A percentile compares a stretch with the other conserved stretches of the same genome.
Evolutionary conservation across 2,888 invertebrate species (phyloP).

Genomic region (Pharmacophagus antenor): DNA sequence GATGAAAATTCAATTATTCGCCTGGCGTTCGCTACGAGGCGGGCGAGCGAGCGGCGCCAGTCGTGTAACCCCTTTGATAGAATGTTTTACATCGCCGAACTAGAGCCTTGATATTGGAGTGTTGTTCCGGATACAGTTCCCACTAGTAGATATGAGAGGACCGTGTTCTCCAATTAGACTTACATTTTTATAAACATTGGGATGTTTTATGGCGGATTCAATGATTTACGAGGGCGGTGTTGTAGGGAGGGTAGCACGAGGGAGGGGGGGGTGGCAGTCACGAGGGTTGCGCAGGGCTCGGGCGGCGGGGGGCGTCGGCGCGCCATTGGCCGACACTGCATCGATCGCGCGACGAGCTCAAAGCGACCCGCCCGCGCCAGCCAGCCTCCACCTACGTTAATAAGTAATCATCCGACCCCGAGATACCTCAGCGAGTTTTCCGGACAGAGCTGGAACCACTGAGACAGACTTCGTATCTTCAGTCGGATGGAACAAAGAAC

Average conservation of each 20-base stretch:
- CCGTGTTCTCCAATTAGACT: slow-evolving; percentile 77
- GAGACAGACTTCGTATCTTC: slow-evolving; percentile 73
- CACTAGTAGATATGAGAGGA: slow-evolving; percentile 66
- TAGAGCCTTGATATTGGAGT: slow-evolving; percentile 47
- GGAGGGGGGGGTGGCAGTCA: slow-evolving; percentile 49
- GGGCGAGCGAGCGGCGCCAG: slow-evolving; percentile 59
- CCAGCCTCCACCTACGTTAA: slow-evolving; percentile 81
- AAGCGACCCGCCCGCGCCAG: slow-evolving; percentile 75
- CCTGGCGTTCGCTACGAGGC: slow-evolving; percentile 61
- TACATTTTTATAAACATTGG: slow-evolving; percentile 79
- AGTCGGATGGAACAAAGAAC: slow-evolving; percentile 74
- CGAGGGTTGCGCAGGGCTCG: slow-evolving; percentile 68
- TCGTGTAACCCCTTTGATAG: slow-evolving; percentile 65
- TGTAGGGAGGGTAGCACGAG: slow-evolving; percentile 57
- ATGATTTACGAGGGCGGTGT: slow-evolving; percentile 80
- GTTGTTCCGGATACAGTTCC: slow-evolving; percentile 59
- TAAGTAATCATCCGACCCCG: slow-evolving; percentile 80
- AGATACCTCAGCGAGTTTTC: slow-evolving; percentile 77
- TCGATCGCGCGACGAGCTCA: slow-evolving; percentile 76
- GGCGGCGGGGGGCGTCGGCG: slow-evolving; percentile 70
- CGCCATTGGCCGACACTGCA: slow-evolving; percentile 79
- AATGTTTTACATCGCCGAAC: slow-evolving; percentile 68
- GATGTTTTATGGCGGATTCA: slow-evolving; percentile 79
- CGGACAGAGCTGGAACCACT: slow-evolving; percentile 72
- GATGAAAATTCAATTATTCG: slow-evolving; percentile 80